Evolutionary conservation across 2,888 invertebrate genomes (phyloP), one percentile per base, ranked within the genome.

Genomic region (Drosophila yooni): DNA sequence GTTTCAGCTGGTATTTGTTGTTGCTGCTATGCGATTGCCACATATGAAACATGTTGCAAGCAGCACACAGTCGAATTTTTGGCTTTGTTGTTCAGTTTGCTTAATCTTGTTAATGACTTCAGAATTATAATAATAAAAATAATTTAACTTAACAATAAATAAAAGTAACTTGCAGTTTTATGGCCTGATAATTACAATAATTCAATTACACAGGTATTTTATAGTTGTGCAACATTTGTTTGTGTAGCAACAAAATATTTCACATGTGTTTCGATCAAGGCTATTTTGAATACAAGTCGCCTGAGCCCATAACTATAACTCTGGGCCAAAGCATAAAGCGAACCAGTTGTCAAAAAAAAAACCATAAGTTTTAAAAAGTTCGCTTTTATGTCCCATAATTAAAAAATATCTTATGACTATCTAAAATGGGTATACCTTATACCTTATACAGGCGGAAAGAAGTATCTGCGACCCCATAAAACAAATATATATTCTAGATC

Each of bases 31-130:
- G 43, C 50, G 56, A 79, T 81, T 88, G 85, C 85, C 83, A 85
- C 85, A 86, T 74, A 53, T 79, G 81, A 74, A 70, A 66, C 59
- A 74, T 88, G 86, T 86, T 76, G 86, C 83, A 88, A 88, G 74
- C 74, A 46, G 34, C 63, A 59, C 48, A 63, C 33, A 68, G 40
- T 56, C 65, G 69, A 66, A 68, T 38, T 60, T 52, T 70, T 53
- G 51, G 25, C 15, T 46, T 46, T 46, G 8, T 46, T 68, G 52
- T 63, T 29, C 48, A 21, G n/a, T 56, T 54, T 61, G 31, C 53
- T 11, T 66, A 57, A 66, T 64, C 38, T 75, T 62, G 56, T 56
- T 71, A 68, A 73, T 66, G 68, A 36, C 40, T 52, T 54, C 38
- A 78, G 78, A 74, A 82, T 82, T 71, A 69, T 67, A 57, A 71